These are phyloP conservation scores for Hippocampus comes DNA, from an alignment of 2,113 vertebrate genomes.

Conservation along the genomic window DNA sequence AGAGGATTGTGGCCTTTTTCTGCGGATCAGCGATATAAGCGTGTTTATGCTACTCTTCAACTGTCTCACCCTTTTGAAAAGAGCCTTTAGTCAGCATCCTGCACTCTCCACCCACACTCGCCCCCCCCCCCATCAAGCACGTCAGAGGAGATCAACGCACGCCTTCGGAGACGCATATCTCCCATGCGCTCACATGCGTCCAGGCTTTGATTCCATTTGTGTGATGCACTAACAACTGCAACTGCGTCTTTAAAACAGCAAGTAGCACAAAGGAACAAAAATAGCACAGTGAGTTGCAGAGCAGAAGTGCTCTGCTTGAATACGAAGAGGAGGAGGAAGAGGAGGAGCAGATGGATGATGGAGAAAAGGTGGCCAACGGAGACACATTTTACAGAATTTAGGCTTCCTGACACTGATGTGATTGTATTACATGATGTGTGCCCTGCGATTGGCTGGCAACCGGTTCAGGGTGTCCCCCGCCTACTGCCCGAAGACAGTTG, in stretches of 20 bases:
- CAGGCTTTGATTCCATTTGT: conserved; percentile 35
- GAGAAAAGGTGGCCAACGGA: conserved; percentile 45
- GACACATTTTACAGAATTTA: conserved; percentile 31
- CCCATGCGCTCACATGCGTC: conserved; percentile 33
- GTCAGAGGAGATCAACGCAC: conserved; percentile 39
- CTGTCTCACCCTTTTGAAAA: conserved; percentile 29
- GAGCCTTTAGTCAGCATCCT: conserved; percentile 49
- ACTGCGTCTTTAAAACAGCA: conserved; percentile 73
- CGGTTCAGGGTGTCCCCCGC: too few species aligned
- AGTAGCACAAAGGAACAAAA: conserved; percentile 79
- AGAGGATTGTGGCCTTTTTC: conserved; percentile 22
- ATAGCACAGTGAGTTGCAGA: conserved; percentile 73
- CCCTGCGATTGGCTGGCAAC: too few species aligned
- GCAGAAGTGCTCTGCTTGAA: conserved; percentile 67
- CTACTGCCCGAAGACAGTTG: too few species aligned
- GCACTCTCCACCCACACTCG: conserved; percentile 48
- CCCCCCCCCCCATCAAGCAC: conserved; percentile 29
- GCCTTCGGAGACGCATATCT: conserved; percentile 16
- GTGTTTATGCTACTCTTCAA: conserved; percentile 27
- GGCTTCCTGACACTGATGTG: not conserved
- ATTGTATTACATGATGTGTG: too few species aligned
- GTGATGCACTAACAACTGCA: conserved; percentile 65
- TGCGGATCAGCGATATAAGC: conserved; percentile 22
- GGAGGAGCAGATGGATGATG: conserved; percentile 43
- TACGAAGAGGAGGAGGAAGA: conserved; percentile 38